Conservation (phyloP, 2,888 invertebrate species). For the Therioaphis trifolii region DNA sequence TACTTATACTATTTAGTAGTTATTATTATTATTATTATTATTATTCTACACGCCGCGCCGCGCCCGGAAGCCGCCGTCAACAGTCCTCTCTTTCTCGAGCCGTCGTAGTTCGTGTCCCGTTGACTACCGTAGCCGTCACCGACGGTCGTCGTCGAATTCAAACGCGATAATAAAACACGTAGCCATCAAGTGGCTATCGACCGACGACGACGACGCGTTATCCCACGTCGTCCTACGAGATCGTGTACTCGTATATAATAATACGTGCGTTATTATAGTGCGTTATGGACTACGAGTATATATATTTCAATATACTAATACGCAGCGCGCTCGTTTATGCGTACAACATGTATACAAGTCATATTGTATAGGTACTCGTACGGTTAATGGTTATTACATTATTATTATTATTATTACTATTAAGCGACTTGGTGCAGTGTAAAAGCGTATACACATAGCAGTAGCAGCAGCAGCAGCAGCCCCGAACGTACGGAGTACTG, state of each 20-base stretch:
- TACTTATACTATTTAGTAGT: not conserved
- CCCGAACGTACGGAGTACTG: not conserved
- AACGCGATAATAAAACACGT: slow-evolving; percentile 25
- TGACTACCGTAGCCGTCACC: not conserved
- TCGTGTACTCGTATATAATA: not conserved
- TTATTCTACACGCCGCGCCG: not conserved
- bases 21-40: slow-evolving; percentile 29
- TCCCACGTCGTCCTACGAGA: slow-evolving; percentile 52
- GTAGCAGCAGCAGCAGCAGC: not conserved
- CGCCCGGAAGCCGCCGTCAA: slow-evolving; percentile 60
- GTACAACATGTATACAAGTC: not conserved
- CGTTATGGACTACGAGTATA: not conserved
- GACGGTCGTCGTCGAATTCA: not conserved
- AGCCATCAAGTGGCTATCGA: slow-evolving; percentile 59
- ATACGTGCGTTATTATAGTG: not conserved
- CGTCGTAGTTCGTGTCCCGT: slow-evolving; percentile 17
- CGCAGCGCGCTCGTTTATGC: too few relatives aligned
- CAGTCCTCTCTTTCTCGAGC: slow-evolving; percentile 32
- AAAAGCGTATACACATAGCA: not conserved
- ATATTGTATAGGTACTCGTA: not conserved
- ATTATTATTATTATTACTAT: not conserved
- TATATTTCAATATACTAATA: not conserved
- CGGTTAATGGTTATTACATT: not conserved
- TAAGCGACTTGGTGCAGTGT: slow-evolving; percentile 28
- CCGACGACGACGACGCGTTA: slow-evolving; percentile 47